A percentile compares a stretch with the other conserved stretches of the same genome.
Conservation (phyloP, 2,113 vertebrate species). For the Bubo blakistoni region DNA sequence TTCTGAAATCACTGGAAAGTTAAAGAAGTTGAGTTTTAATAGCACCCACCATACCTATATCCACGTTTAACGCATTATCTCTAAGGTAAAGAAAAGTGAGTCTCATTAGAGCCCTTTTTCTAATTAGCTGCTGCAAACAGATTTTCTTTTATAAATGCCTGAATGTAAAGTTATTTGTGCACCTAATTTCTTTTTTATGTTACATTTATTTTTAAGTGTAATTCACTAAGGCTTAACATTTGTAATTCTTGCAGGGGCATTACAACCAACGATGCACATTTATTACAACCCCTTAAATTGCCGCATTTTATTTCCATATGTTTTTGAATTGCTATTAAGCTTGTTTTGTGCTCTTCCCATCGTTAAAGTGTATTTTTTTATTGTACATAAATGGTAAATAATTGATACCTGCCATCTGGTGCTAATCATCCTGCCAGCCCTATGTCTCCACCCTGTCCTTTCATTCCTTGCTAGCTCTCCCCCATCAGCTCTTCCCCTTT, state of each 20-base stretch:
- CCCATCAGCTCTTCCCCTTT: constrained; percentile 8
- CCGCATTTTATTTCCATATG: constrained; percentile 77
- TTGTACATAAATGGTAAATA: constrained; percentile 80
- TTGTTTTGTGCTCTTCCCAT: constrained; percentile 74
- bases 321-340: constrained; percentile 74
- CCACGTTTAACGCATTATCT: constrained; percentile 12
- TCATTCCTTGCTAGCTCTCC: neutral
- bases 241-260: constrained; percentile 75
- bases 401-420: constrained; percentile 82
- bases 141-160: constrained; percentile 69
- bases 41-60: constrained; percentile 38
- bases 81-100: constrained; percentile 57
- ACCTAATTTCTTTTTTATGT: constrained; percentile 80
- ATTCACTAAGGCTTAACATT: constrained; percentile 77
- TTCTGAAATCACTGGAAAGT: constrained; percentile 27
- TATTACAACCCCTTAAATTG: constrained; percentile 74
- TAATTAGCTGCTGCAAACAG: constrained; percentile 76
- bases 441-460: constrained; percentile 42
- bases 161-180: constrained; percentile 79
- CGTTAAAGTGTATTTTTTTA: constrained; percentile 74
- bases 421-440: constrained; percentile 57
- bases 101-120: constrained; percentile 57
- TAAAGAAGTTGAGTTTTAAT: constrained; percentile 44
- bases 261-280: constrained; percentile 66
- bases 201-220: constrained; percentile 77